Evolutionary conservation across 2,888 invertebrate genomes (phyloP).

Genomic region (Pharmacophagus antenor): DNA sequence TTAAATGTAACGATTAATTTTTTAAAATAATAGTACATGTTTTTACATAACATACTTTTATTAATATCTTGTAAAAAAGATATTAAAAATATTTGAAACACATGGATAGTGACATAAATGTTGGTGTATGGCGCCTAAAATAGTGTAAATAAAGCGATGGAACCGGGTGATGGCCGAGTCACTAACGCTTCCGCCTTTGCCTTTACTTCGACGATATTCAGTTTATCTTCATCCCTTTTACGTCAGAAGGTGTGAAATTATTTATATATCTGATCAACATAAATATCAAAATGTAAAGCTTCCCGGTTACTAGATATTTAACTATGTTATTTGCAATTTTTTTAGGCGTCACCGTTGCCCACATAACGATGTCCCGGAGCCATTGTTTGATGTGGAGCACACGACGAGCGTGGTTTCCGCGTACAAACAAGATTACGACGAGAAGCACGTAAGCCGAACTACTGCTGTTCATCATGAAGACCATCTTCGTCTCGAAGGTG

Average conservation of each 20-base stretch:
- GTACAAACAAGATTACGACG: constrained; percentile 84
- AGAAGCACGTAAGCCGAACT: constrained; percentile 83
- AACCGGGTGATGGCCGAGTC: constrained; percentile 71
- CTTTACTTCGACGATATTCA: constrained; percentile 60
- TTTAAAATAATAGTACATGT: neutral
- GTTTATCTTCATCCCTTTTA: constrained; percentile 66
- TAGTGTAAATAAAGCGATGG: constrained; percentile 48
- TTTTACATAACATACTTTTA: neutral
- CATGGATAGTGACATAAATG: neutral
- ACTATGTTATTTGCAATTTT: neutral
- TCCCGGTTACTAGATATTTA: neutral
- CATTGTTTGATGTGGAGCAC: constrained; percentile 81
- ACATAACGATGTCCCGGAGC: constrained; percentile 84
- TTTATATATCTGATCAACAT: neutral
- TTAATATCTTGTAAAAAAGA: no score
- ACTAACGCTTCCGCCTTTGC: constrained; percentile 70
- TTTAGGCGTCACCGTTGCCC: constrained; percentile 91
- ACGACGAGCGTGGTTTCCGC: constrained; percentile 81
- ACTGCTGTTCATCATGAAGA: constrained; percentile 84
- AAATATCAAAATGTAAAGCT: neutral
- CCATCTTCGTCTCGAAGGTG: constrained; percentile 86
- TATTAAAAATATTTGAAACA: no score
- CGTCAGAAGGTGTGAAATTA: constrained; percentile 59
- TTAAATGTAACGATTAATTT: no score
- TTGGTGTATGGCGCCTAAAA: neutral